Percentiles rank a stretch among this genome's conserved stretches.
These are phyloP conservation scores for Leucophenga maculata DNA, from an alignment of 2,888 invertebrate genomes.

Conservation along the genomic window DNA sequence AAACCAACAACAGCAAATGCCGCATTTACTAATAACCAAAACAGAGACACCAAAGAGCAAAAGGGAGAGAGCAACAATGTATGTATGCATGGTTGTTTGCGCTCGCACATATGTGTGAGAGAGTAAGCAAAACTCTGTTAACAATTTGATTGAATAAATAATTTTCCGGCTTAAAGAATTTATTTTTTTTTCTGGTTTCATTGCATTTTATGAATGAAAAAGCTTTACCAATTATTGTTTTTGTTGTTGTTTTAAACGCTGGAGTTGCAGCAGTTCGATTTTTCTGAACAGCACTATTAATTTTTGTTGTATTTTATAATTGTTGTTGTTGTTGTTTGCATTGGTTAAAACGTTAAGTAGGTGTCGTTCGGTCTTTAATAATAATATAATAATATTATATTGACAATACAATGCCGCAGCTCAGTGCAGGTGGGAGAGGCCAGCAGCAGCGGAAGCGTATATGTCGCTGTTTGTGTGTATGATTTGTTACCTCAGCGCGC, in stretches of 20 bases:
- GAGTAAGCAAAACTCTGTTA: too few relatives aligned
- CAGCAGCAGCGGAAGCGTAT: slow-evolving; percentile 26
- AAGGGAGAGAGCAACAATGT: slow-evolving; percentile 7
- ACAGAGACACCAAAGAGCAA: neutral
- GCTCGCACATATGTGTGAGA: too few relatives aligned
- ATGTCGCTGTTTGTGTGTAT: slow-evolving; percentile 29
- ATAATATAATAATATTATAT: slow-evolving; percentile 49
- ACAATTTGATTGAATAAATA: slow-evolving; percentile 25
- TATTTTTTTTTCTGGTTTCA: slow-evolving; percentile 28
- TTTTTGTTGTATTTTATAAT: neutral
- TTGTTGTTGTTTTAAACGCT: slow-evolving; percentile 44
- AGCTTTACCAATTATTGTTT: slow-evolving; percentile 23
- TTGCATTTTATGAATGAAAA: slow-evolving; percentile 53
- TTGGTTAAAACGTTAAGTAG: slow-evolving; percentile 58
- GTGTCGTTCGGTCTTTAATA: slow-evolving; percentile 50
- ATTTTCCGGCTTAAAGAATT: slow-evolving; percentile 46
- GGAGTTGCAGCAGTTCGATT: slow-evolving; percentile 17
- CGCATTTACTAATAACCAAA: slow-evolving; percentile 4
- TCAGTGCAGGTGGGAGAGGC: slow-evolving; percentile 46
- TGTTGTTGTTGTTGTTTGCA: slow-evolving; percentile 48
- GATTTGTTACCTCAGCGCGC: slow-evolving; percentile 60
- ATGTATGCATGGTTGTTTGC: too few relatives aligned
- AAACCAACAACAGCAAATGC: slow-evolving; percentile 20
- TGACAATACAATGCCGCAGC: slow-evolving; percentile 26
- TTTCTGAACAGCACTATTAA: neutral